Conservation (phyloP, 2,113 vertebrate genomes). For the Odontesthes bonariensis region DNA sequence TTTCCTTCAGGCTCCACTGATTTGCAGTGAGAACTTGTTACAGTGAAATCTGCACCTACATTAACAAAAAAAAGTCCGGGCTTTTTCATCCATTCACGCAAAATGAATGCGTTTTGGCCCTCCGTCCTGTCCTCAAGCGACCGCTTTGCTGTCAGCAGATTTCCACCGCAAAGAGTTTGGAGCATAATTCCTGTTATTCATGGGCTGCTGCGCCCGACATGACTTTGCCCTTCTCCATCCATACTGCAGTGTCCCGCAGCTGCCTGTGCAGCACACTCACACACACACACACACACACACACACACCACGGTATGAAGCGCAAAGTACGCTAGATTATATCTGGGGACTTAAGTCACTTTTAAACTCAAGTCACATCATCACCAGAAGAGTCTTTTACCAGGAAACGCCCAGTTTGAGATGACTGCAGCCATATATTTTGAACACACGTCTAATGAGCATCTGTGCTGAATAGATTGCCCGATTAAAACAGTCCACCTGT, state of each 20-base stretch:
- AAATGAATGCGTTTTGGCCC: neutral
- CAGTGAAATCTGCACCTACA: constrained; percentile 5
- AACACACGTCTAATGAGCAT: constrained; percentile 13
- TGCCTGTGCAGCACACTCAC: neutral
- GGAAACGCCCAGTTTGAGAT: neutral
- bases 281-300: neutral
- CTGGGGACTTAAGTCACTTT: neutral
- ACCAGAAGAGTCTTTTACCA: neutral
- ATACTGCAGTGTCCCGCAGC: constrained; percentile 32
- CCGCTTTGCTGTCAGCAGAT: constrained; percentile 47
- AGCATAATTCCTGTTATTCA: constrained; percentile 51
- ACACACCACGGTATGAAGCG: neutral
- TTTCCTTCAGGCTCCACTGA: constrained; percentile 35
- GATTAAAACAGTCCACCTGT: constrained; percentile 29
- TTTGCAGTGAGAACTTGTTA: constrained; percentile 36
- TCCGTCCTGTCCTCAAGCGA: constrained; percentile 21
- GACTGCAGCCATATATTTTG: neutral
- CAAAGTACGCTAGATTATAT: constrained; percentile 2
- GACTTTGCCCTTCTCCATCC: constrained; percentile 26
- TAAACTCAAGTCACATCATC: neutral
- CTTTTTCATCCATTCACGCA: neutral
- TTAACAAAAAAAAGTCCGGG: neutral
- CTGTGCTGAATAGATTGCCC: constrained; percentile 42
- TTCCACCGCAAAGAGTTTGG: constrained; percentile 24
- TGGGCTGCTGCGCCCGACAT: neutral